Evolutionary conservation across 2,113 vertebrate genomes (phyloP).

Genomic region (Anolis carolinensis): DNA sequence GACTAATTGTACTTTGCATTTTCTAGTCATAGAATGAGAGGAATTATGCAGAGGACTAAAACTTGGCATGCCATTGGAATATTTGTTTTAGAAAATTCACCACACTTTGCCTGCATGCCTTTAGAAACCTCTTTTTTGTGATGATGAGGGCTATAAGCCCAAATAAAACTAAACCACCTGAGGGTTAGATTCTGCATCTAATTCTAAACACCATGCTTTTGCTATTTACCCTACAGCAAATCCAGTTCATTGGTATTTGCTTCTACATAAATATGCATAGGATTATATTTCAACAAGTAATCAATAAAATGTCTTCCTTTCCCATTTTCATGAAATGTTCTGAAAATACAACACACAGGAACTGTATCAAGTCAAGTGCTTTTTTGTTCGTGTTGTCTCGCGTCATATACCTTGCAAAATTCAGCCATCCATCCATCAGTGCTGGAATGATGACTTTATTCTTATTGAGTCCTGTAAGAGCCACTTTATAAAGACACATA

Average conservation of each 20-base stretch:
- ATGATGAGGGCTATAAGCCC: background rate
- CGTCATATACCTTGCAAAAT: background rate
- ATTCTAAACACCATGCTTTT: background rate
- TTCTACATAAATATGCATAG: background rate
- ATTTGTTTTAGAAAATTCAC: background rate
- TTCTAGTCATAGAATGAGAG: background rate
- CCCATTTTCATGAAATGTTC: background rate
- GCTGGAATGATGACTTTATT: background rate
- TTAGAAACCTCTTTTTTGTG: background rate
- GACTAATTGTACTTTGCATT: background rate
- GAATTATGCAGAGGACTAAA: background rate
- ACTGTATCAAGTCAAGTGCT: background rate
- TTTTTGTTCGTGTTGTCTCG: background rate
- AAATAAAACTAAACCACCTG: background rate
- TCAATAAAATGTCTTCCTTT: background rate
- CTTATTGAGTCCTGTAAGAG: background rate
- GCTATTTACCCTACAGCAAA: too few species aligned
- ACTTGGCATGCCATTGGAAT: too few species aligned
- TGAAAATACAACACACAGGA: background rate
- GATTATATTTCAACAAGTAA: background rate
- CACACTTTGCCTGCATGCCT: background rate
- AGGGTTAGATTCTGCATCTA: background rate
- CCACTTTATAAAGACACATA: background rate
- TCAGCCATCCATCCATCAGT: background rate
- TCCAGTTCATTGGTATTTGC: too few species aligned